Base-by-base conservation (phyloP, 2,888 invertebrate genomes). In the Aphidoletes aphidimyza region DNA sequence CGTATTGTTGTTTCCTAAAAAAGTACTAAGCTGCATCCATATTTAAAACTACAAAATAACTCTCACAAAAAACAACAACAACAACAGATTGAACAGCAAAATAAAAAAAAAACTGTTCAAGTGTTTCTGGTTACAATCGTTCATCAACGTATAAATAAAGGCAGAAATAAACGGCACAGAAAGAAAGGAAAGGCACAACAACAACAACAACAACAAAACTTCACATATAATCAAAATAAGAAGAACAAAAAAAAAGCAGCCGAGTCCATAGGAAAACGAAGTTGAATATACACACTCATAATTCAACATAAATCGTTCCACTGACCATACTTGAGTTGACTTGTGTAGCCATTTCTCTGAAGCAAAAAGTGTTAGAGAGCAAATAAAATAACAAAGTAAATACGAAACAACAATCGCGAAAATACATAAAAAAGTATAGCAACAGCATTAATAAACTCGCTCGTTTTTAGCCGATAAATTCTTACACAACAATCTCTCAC, bases 251-350 rank as follows among this genome's bases (percentile, higher is more conserved):
- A 11, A 47, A 2, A 17, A 11, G 17, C 47, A 47, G 22, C 34
- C 11, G 8, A 42, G 42, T 42, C 42, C 26, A 54, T 54, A 69
- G 11, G 54, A 54, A 54, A n/a, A 54, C 54, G 22, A 69, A 54
- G 54, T 54, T 69, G 11, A 30, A 69, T 69, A 69, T 69, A 69
- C 69, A n/a, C n/a, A 69, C 34, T 69, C 69, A 69, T 69, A 69
- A 30, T 69, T 69, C 69, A 69, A 69, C 69, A 9, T 30, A 11
- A 69, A 30, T 69, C 69, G 69, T 30, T 69, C 14, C 30, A 30
- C 69, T 69, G 69, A 30, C 69, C 69, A 69, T 30, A 69, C 69
- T 54, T 22, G 34, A 69, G 3, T 30, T 69, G 69, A 42, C 14
- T 42, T 69, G 30, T 69, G 30, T 30, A 69, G 69, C 26, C n/a